Base-by-base conservation (phyloP, 2,113 vertebrate genomes). In the Limnothrissa miodon region DNA sequence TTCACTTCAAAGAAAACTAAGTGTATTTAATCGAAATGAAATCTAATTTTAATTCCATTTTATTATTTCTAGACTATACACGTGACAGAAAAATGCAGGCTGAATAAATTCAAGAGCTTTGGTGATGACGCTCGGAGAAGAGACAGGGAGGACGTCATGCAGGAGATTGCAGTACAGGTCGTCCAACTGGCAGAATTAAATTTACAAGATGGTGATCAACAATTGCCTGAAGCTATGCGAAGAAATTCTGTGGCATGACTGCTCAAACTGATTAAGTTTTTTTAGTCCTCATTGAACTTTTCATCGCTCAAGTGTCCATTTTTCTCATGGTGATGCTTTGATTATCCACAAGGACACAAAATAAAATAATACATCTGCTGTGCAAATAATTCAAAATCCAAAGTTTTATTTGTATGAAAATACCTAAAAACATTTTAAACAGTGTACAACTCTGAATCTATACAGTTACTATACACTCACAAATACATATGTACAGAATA, bases 351-450 rank as follows among this genome's bases (percentile, higher is more conserved):
- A 7, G 21, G 21, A 19, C 23, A 21, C 51, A 6, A 21, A 23
- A 56, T 56, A 56, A 56, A 21, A 23, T 5, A 56, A 23, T 21
- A 56, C 6, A 56, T 36, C 33, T 9, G 25, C n/a, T 9, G 25
- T 7, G 25, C 59, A 25, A 0, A 36, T 70, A 33, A 74, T 39
- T 36, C 66, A 74, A 74, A 74, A 70, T 29, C 56, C 56, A 62
- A n/a, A 11, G 33, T 74, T 74, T 74, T 74, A 74, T 74, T 74
- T 13, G 36, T 36, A 36, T 74, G 29, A 74, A 74, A 74, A 56
- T 56, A 56, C 3, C 23, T 56, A 70, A 53, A 70, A 70, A 70
- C 29, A 29, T 13, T 9, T 4, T 36, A 11, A 13, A 74, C 13
- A 33, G 13, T 36, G 33, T 15, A 15, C 59, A 29, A 11, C 29